These are phyloP conservation scores for Unio delphinus DNA, from an alignment of 2,888 invertebrate genomes.

Conservation along the genomic window DNA sequence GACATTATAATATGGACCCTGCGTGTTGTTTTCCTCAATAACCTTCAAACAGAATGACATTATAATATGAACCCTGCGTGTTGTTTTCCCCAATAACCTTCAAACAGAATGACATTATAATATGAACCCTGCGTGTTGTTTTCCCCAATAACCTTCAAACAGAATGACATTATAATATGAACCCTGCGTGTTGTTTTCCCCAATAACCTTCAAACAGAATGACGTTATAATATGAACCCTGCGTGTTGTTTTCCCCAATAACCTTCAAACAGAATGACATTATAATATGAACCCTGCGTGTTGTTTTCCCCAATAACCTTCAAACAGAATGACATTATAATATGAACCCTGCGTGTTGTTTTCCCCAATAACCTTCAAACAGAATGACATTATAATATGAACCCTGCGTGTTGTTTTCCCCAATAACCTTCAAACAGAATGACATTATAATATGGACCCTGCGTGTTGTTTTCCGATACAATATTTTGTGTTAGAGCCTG, in stretches of 20 bases:
- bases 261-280: slow-evolving; percentile 70
- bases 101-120: too few species aligned
- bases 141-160: too few species aligned
- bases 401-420: slow-evolving; percentile 26
- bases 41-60: too few species aligned
- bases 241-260: slow-evolving; percentile 63
- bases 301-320: slow-evolving; percentile 69
- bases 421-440: slow-evolving; percentile 72
- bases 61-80: too few species aligned
- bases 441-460: not conserved
- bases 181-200: too few species aligned
- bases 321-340: slow-evolving; percentile 54
- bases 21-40: too few species aligned
- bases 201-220: too few species aligned
- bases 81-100: too few species aligned
- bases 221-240: too few species aligned
- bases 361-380: slow-evolving; percentile 72
- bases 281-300: not conserved
- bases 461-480: not conserved
- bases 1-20: too few species aligned
- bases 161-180: too few species aligned
- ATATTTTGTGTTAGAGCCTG: not conserved
- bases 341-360: not conserved
- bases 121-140: too few species aligned
- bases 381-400: not conserved